Evolutionary conservation across 1,140 invertebrate genomes (phyloP), one percentile per base, ranked within the genome.

Genomic region (Drosophila albomicans): DNA sequence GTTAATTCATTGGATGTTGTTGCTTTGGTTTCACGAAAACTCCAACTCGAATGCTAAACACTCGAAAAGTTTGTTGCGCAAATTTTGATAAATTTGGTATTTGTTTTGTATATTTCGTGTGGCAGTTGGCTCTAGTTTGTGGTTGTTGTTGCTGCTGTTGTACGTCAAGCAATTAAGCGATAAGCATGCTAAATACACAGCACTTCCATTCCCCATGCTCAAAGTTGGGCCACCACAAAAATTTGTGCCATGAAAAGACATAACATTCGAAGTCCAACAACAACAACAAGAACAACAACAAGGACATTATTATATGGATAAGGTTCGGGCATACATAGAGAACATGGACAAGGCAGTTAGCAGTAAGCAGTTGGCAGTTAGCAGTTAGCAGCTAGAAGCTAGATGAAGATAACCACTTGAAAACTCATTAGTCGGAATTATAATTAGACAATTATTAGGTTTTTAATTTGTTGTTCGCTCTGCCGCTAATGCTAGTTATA

Each of bases 351-450:
- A 38, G 54, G 25, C 54, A 8, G n/a, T 8, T 15, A 11, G 32
- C 52, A 25, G 20, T 25, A 4, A 3, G 20, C 20, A 25, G 20
- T 25, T 25, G 20, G 20, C 20, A 25, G 20, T 20, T 11, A 38
- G 61, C 16, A 7, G 6, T 38, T 6, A 16, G 6, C n/a, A 20
- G 28, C 38, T 38, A 54, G 13, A 6, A 5, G 5, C 32, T 20
- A 82, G 69, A 84, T 84, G 64, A 70, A 85, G 80, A 84, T 81
- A 89, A 84, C 51, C 70, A 84, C 85, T 89, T 88, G 85, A 87
- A 89, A 88, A 88, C 85, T 88, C 81, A 85, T 88, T 88, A 89
- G 78, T 74, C 59, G 80, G 81, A 79, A 88, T 88, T 88, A 79
- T 89, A 88, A 88, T 89, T 74, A 81, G 81, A 84, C 85, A 89